Conservation (phyloP, 2,113 vertebrate species). For the Hipposideros armiger region DNA sequence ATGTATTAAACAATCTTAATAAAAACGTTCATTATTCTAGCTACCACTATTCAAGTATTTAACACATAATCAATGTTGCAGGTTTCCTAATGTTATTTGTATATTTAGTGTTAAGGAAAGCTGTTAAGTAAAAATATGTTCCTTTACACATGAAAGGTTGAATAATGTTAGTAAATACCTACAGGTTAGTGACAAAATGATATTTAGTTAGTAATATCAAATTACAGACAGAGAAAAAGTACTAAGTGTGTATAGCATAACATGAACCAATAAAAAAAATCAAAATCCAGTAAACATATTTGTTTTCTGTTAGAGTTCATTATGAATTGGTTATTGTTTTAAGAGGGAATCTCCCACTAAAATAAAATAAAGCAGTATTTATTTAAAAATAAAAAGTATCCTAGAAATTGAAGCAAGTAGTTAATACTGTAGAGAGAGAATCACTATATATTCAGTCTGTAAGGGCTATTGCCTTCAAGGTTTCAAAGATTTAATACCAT, state of each 20-base stretch:
- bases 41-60: neutral
- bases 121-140: neutral
- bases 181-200: neutral
- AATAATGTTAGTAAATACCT: neutral
- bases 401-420: neutral
- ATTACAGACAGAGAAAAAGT: neutral
- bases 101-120: neutral
- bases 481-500: neutral
- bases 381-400: neutral
- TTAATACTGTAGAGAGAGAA: neutral
- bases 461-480: neutral
- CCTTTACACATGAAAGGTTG: neutral
- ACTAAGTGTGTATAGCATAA: neutral
- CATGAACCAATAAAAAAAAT: neutral
- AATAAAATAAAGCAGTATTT: neutral
- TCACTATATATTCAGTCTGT: neutral
- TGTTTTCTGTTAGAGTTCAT: neutral
- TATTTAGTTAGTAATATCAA: neutral
- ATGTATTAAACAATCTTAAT: neutral
- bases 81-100: neutral
- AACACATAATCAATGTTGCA: neutral
- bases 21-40: neutral
- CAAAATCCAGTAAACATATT: neutral
- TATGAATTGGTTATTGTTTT: neutral
- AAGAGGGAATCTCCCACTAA: neutral